phyloP scores from a whole-genome alignment of 2,888 invertebrate genomes.

The Eudasyphora cyanicolor region DNA sequence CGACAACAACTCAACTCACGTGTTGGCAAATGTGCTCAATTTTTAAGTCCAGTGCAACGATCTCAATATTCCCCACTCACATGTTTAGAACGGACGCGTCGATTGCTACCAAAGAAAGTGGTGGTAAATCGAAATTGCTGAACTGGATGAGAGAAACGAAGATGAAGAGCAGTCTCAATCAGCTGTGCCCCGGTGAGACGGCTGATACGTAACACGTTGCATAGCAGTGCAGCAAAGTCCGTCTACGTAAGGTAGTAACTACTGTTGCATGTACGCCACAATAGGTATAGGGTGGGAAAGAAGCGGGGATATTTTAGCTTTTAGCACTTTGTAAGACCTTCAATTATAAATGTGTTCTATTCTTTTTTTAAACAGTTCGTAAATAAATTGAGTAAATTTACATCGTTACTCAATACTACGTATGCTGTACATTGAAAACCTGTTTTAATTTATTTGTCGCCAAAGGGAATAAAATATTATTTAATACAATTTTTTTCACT shows the following conservation, averaged over 20 bases:
- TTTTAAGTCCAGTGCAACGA: slow-evolving; percentile 74
- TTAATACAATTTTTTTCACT: no score
- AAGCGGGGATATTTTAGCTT: no score
- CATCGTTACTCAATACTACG: no score
- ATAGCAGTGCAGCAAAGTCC: background rate
- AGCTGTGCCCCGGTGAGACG: background rate
- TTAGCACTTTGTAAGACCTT: no score
- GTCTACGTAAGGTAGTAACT: background rate
- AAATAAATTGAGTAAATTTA: no score
- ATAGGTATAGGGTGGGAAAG: background rate
- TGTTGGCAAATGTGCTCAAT: slow-evolving; percentile 70
- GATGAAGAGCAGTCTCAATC: background rate
- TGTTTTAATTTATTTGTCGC: no score
- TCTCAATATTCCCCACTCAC: slow-evolving; percentile 76
- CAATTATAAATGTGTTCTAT: no score
- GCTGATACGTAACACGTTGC: background rate
- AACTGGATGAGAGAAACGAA: background rate
- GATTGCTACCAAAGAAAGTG: slow-evolving; percentile 32
- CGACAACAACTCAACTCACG: slow-evolving; percentile 67
- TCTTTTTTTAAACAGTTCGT: no score
- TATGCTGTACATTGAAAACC: no score
- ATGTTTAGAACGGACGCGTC: slow-evolving; percentile 70
- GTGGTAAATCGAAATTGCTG: background rate
- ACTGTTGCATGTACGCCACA: no score
- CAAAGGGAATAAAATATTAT: no score